Evolutionary conservation across 1,140 invertebrate genomes (phyloP), one percentile per base, ranked within the genome.

Genomic region (Trichoplusia ni): DNA sequence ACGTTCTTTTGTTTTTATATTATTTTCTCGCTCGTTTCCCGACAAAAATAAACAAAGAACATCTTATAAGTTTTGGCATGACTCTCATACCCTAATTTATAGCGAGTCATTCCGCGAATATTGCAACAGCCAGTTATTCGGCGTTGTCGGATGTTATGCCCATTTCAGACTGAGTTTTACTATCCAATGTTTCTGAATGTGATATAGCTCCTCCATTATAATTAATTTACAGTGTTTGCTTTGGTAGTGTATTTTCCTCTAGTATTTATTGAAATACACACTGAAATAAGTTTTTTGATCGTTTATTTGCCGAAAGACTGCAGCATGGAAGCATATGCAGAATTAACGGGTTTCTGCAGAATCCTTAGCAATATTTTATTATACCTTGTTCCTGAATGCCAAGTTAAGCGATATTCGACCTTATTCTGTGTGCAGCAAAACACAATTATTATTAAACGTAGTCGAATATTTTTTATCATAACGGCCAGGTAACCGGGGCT

Each of bases 11-110:
- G 35, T 51, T 11, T 44, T 18, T 6, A 27, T 4, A 59, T 31
- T 59, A 59, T 44, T 44, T 59, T 59, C 42, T 31, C 18, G 27
- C 40, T 29, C 9, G 14, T 44, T 25, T 33, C 25, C 5, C 3
- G 37, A 21, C 38, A 35, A 42, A 58, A 42, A 58, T 29, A 44
- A 58, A 31, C 54, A 31, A 25, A 40, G 13, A 8, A 9, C 23
- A 42, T 56, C 25, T 44, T 33, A 44, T 37, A 47, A 35, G 4
- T 47, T 60, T 47, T 60, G 58, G 58, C 58, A 60, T 47, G 42
- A 60, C 21, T 47, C 42, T 60, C 14, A 16, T 35, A 47, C n/a
- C 37, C 37, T 59, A 59, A 59, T 59, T 44, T 59, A 59, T 59
- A 18, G 11, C 38, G 27, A 27, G 25, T 44, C 37, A 59, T 59